Evolutionary conservation across 2,888 invertebrate genomes (phyloP).

Genomic region (Mantis religiosa): DNA sequence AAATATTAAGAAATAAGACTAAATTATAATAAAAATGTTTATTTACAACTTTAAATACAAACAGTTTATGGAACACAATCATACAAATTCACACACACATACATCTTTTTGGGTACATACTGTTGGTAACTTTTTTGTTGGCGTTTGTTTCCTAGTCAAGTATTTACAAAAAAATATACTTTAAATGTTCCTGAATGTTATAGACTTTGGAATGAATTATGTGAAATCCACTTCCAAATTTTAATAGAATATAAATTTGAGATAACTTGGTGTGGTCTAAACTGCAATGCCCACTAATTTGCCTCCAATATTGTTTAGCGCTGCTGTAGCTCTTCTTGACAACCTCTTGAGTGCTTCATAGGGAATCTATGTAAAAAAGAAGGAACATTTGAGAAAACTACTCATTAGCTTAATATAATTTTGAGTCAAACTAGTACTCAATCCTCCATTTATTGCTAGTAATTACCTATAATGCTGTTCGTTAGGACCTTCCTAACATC

Average conservation of each 20-base stretch:
- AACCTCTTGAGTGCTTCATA: conserved; percentile 49
- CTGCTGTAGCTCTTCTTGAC: conserved; percentile 51
- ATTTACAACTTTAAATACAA: too few relatives aligned
- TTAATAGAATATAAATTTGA: not conserved
- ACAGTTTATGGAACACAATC: too few relatives aligned
- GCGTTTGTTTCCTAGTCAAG: not conserved
- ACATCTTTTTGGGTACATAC: not conserved
- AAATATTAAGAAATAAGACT: too few relatives aligned
- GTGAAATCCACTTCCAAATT: not conserved
- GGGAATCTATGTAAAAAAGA: conserved; percentile 49
- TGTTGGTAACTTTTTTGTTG: not conserved
- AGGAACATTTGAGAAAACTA: not conserved
- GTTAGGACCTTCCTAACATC: too few relatives aligned
- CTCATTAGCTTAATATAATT: too few relatives aligned
- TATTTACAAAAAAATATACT: not conserved
- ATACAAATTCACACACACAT: not conserved
- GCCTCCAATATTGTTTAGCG: conserved; percentile 55
- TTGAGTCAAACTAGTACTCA: too few relatives aligned
- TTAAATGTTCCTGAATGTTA: not conserved
- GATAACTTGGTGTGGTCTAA: not conserved
- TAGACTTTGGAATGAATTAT: not conserved
- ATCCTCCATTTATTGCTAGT: too few relatives aligned
- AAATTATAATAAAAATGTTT: too few relatives aligned
- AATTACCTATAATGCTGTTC: too few relatives aligned
- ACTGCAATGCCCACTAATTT: conserved; percentile 50